Base-by-base conservation (phyloP, 2,888 invertebrate genomes). In the Cosmorhoe ocellata region DNA sequence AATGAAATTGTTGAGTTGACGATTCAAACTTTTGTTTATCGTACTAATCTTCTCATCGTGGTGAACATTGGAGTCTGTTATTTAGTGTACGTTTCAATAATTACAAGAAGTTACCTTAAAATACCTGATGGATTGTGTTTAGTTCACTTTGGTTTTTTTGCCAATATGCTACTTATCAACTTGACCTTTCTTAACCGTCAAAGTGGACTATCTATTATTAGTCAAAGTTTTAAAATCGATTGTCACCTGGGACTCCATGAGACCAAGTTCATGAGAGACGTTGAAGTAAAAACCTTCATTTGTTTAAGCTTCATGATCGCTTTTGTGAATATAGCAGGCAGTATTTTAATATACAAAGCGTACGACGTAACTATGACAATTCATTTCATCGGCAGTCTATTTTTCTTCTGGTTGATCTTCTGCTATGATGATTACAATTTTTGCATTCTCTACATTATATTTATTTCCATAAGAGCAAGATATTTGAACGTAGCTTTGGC, bases 401-500 rank as follows among this genome's bases (percentile, higher is more conserved):
- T 65, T 51, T 76, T 79, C 34, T 32, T 61, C 3, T 71, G 79
- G 64, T 28, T 74, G 12, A 71, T 73, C 24, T 69, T 64, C 39
- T 58, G 69, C 11, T 76, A 76, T 41, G 66, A 73, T 36, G 83
- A 83, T 31, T 59, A 67, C 2, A 62, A 66, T 36, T 71, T 79
- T 26, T 62, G 71, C 2, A 10, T 76, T 1, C 60, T 62, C 3
- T 58, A 66, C 10, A 69, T 53, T 33, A 58, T 61, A 0, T 75
- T 71, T 27, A 38, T 80, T 4, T 65, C 68, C 1, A 47, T 76
- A 27, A 70, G 86, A 58, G 60, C 67, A n/a, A 69, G 74, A 14
- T 85, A 78, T 28, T 45, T 87, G 2, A 87, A 86, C 46, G 66
- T 81, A 0, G 74, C 82, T 11, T 58, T 87, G 33, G 69, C 81